These are phyloP conservation scores for Pao palembangensis DNA, from an alignment of 2,113 vertebrate species.

Conservation along the genomic window DNA sequence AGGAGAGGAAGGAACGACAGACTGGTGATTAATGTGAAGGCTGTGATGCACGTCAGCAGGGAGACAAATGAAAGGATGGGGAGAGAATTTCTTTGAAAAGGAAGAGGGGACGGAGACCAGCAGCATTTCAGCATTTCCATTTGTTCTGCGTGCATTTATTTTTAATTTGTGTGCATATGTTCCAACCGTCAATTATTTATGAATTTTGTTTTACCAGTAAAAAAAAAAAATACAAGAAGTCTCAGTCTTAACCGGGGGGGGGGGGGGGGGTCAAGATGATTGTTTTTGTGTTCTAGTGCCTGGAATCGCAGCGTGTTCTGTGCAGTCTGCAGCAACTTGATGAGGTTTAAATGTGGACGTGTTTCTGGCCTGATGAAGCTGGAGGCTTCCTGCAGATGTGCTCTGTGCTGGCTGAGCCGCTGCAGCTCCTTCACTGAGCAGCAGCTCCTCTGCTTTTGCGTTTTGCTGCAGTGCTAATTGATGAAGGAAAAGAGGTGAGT, in stretches of 20 bases:
- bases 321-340: no score
- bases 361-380: not conserved
- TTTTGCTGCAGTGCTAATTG: slow-evolving; percentile 79
- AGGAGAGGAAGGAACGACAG: slow-evolving; percentile 71
- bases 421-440: slow-evolving; percentile 77
- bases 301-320: not conserved
- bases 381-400: no score
- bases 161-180: no score
- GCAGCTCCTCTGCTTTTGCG: slow-evolving; percentile 70
- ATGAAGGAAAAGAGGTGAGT: slow-evolving; percentile 71
- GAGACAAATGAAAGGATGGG: slow-evolving; percentile 57
- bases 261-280: not conserved
- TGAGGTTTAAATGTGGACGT: not conserved
- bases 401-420: not conserved
- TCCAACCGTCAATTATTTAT: no score
- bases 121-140: slow-evolving; percentile 14
- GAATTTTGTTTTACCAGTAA: no score
- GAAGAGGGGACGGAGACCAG: slow-evolving; percentile 16
- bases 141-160: not conserved
- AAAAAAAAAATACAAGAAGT: no score
- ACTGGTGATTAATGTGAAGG: slow-evolving; percentile 79
- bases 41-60: slow-evolving; percentile 69
- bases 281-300: not conserved
- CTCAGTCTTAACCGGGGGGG: not conserved
- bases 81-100: slow-evolving; percentile 40